Evolutionary conservation across 2,113 vertebrate genomes (phyloP).

Genomic region (Pachyramphus minor): DNA sequence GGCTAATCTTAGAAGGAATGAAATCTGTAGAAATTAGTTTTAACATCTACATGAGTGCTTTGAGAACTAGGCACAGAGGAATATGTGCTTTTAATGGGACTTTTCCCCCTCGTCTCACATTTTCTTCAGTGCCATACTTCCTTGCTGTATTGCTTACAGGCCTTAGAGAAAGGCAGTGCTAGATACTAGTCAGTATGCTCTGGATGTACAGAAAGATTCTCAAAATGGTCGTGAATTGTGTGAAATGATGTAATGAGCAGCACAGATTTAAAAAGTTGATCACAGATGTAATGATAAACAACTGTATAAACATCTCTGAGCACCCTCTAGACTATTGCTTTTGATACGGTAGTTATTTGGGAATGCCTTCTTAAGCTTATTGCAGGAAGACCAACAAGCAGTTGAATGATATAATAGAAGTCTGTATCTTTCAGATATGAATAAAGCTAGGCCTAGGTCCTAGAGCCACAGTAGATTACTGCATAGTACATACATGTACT

Average conservation of each 20-base stretch:
- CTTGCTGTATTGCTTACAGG: constrained; percentile 4
- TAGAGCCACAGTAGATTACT: background rate
- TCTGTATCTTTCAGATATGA: background rate
- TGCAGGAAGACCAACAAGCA: background rate
- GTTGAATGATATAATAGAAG: background rate
- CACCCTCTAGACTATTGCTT: background rate
- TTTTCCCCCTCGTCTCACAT: background rate
- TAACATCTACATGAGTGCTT: background rate
- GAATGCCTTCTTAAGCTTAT: background rate
- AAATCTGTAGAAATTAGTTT: background rate
- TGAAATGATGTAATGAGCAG: background rate
- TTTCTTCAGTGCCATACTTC: background rate
- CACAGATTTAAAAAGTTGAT: background rate
- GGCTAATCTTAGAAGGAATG: background rate
- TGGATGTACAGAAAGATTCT: background rate
- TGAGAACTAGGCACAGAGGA: background rate
- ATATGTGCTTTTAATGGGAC: background rate
- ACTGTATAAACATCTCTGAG: background rate
- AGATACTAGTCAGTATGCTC: background rate
- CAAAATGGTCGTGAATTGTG: background rate
- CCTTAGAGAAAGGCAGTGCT: background rate
- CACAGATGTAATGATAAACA: background rate
- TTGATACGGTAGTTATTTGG: background rate
- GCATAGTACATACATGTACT: background rate
- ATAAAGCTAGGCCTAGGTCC: background rate